Percentiles rank a stretch among this genome's conserved stretches.
These are phyloP conservation scores for Sebastes steindachneri DNA, from an alignment of 2,797 vertebrate species.

Conservation along the genomic window DNA sequence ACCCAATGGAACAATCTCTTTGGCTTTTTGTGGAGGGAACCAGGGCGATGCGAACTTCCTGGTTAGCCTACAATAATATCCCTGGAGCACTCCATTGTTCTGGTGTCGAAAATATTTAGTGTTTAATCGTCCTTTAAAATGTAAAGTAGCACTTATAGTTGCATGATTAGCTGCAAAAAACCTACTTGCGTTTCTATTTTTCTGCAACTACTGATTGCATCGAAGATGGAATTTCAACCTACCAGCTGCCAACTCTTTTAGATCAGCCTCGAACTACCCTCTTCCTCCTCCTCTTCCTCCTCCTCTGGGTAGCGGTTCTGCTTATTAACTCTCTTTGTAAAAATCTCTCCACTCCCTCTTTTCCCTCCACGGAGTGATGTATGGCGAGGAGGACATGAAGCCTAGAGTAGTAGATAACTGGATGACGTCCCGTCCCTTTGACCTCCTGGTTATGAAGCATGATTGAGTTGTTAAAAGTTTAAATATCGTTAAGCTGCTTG, in stretches of 20 bases:
- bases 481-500: not conserved
- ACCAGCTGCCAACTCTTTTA: not conserved
- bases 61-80: too few relatives aligned
- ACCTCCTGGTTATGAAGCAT: not conserved
- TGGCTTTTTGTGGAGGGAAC: too few relatives aligned
- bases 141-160: not conserved
- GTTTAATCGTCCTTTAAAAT: not conserved
- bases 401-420: too few relatives aligned
- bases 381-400: not conserved
- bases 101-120: not conserved
- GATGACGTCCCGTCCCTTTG: not conserved
- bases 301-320: not conserved
- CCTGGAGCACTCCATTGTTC: too few relatives aligned
- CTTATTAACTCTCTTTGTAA: not conserved
- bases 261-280: not conserved
- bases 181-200: not conserved
- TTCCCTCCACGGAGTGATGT: not conserved
- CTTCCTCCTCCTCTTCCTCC: not conserved
- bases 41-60: too few relatives aligned
- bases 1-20: too few relatives aligned
- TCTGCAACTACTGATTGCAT: not conserved
- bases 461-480: not conserved
- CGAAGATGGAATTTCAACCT: not conserved
- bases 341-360: not conserved
- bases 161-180: not conserved